Base-by-base conservation (phyloP, 2,797 vertebrate species). In the Podarcis siculus region DNA sequence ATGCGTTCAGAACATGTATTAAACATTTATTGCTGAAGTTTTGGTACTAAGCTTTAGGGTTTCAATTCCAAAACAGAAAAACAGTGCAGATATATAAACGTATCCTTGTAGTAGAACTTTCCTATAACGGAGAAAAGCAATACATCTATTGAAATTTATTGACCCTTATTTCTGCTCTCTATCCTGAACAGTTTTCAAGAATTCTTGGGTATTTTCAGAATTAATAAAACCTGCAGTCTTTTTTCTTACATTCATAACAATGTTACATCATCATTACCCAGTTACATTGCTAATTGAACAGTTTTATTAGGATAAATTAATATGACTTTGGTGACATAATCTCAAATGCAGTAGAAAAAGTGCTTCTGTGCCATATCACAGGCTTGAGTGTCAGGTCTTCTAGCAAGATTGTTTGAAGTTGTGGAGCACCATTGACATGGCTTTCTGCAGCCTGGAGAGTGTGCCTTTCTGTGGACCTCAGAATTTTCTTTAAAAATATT, bases 281-380 rank as follows among this genome's bases (percentile, higher is more conserved):
- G 21, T 87, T 61, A 66, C 58, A 61, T 4, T 92, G 4, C 35
- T 92, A 71, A 1, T 83, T 90, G 21, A 79, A 69, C 72, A 67
- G 6, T 79, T 9, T 61, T 67, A 71, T 42, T 72, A 84, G 4
- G 13, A 2, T 1, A 5, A 0, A 55, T 90, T 90, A 87, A 27
- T 88, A 5, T 93, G 87, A 49, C 12, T 72, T 3, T 49, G 4
- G 86, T 79, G 91, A 86, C 88, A n/a, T 3, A 93, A 61, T 75
- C 88, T 84, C 1, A 8, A 92, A 67, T 90, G 87, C 78, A 78
- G 6, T 90, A 13, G 79, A 91, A 87, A 73, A 2, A 0, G 61
- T 86, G 39, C 21, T 79, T 78, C 39, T 23, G 3, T 78, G 27
- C 5, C 19, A 21, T 82, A 67, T 0, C 0, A 0, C 78, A 0